Percentiles rank a stretch among this genome's conserved stretches.
phyloP scores from a whole-genome alignment of 2,113 vertebrate genomes.

The Gambusia affinis region DNA sequence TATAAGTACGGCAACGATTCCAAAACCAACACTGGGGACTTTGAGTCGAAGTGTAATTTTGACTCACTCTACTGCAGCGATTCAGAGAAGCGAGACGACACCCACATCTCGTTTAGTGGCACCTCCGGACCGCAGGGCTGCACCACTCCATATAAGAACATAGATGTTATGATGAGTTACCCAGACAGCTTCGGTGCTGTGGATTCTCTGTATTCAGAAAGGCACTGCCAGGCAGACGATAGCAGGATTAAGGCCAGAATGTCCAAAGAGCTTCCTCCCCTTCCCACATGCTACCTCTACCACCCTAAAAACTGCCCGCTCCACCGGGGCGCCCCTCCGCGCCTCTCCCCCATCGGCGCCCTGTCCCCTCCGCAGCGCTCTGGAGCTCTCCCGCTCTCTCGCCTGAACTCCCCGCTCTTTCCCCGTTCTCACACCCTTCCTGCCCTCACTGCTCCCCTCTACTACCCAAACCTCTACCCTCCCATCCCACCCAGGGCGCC shows the following conservation, averaged over 20 bases:
- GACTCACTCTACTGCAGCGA: conserved; percentile 69
- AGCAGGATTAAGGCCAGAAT: conserved; percentile 39
- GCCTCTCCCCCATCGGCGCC: conserved; percentile 88
- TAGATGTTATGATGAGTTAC: conserved; percentile 73
- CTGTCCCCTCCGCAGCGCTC: conserved; percentile 86
- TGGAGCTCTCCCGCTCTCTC: conserved; percentile 74
- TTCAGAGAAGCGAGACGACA: conserved; percentile 14
- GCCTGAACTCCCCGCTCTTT: conserved; percentile 87
- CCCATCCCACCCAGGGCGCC: conserved; percentile 69
- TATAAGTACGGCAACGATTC: conserved; percentile 16
- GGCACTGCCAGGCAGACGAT: conserved; percentile 22
- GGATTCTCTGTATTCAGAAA: conserved; percentile 36
- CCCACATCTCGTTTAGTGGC: conserved; percentile 15
- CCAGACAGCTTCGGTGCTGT: conserved; percentile 31
- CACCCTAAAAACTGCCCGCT: conserved; percentile 82
- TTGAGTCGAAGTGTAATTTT: conserved; percentile 60
- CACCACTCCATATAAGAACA: conserved; percentile 81
- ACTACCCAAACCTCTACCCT: conserved; percentile 80
- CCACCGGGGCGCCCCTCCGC: conserved; percentile 82
- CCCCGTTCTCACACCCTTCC: conserved; percentile 88
- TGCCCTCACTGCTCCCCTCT: conserved; percentile 81
- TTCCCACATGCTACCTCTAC: conserved; percentile 78
- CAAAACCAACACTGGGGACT: conserved; percentile 30
- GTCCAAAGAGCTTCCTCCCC: conserved; percentile 67
- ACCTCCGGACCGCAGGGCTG: conserved; percentile 45